Evolutionary conservation across 2,797 vertebrate species (phyloP), one percentile per base, ranked within the genome.

Genomic region (Hipposideros larvatus): DNA sequence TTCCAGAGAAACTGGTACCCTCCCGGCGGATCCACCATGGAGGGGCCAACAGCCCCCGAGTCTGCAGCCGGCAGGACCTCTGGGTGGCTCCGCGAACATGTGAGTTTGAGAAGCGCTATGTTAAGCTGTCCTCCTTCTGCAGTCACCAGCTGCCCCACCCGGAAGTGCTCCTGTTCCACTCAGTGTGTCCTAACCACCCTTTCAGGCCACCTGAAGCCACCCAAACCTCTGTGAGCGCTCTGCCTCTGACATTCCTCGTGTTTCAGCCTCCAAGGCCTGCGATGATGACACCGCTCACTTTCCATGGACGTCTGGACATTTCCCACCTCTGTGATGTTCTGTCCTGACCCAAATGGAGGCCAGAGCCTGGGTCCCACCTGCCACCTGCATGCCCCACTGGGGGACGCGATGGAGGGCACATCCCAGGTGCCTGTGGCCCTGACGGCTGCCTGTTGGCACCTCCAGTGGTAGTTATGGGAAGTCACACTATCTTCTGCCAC

Each of bases 61-160:
- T 31, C 28, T 9, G 41, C 37, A 0, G 9, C 16, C 21, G 15
- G 71, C 8, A 9, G 26, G 26, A 11, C 16, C 26, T 37, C n/a
- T 0, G 0, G n/a, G 48, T 15, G 34, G 43, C 19, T 22, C 24
- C 0, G 1, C 22, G 48, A 5, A 13, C 37, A 1, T 3, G 1
- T 0, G 5, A 10, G 59, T 5, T 14, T 28, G 46, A 65, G 28
- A 18, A 37, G 28, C 0, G 11, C 5, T 71, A 15, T 15, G 46
- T 41, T 31, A 22, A 41, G 6, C 14, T 3, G 41, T 2, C 18
- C 14, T 22, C 34, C 2, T 28, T 43, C 16, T 15, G 7, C 7
- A 46, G 48, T 13, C 57, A 11, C 37, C 34, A 2, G 48, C 37
- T 14, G 46, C 16, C 6, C 46, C 70, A 22, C 24, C 57, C 6